Evolutionary conservation across 2,113 vertebrate species (phyloP), one percentile per base, ranked within the genome.

Genomic region (Gymnogyps californianus): DNA sequence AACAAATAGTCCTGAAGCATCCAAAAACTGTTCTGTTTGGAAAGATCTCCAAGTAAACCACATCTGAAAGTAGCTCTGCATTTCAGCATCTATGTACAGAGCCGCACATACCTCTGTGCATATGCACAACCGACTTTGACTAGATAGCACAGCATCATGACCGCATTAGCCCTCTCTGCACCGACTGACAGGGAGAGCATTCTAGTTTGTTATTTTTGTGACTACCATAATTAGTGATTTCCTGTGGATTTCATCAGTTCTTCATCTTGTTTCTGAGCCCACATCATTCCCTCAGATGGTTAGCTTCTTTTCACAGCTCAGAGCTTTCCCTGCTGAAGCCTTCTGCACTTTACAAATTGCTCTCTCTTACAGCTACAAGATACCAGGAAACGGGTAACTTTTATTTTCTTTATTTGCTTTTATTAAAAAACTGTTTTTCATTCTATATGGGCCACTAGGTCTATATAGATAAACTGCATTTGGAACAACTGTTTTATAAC

Each of bases 21-120:
- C 93, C 64, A 14, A 88, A 90, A 93, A 4, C 14, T 78, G 61
- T 75, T 90, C 80, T 70, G 24, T 65, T 97, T 78, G 61, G 86
- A 74, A 77, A 97, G 65, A 84, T 59, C 83, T 91, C 64, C 54
- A 72, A 85, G 92, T 86, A 88, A 95, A 93, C 76, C 29, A 75
- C 71, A 67, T 36, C 57, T 93, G 70, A 91, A 88, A 74, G 86
- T 79, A 95, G 87, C 40, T 92, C 64, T 81, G 91, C 67, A 19
- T 83, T 83, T 77, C 82, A 87, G 59, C 36, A 61, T 66, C 89
- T 83, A 6, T 40, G n/a, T 52, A 24, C 12, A 42, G 64, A 76
- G 76, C 88, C 89, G 72, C 57, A 28, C n/a, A 40, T 11, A 46
- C 26, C 22, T 71, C 59, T 75, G 70, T 64, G 29, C 34, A 7